Evolutionary conservation across 2,797 vertebrate genomes (phyloP).

Genomic region (Mormyrus proboscirostris): DNA sequence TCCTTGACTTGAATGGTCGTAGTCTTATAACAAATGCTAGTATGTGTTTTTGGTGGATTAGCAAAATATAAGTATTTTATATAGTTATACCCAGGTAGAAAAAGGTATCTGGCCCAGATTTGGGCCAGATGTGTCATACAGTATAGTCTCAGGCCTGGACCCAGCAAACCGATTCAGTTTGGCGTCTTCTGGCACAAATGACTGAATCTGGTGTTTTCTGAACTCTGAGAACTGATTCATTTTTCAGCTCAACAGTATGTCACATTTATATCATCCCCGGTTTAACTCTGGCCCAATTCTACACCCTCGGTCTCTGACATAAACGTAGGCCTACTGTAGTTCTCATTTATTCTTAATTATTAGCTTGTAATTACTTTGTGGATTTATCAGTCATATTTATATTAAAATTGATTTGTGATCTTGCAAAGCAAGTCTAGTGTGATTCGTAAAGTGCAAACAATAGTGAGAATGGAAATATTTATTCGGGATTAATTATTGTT

Average conservation of each 20-base stretch:
- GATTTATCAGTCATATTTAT: background rate
- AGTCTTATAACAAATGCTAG: background rate
- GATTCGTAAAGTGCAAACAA: background rate
- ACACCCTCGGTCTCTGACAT: background rate
- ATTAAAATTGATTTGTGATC: background rate
- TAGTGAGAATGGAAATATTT: background rate
- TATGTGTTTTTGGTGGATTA: background rate
- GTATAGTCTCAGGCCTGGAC: too few species aligned
- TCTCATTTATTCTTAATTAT: background rate
- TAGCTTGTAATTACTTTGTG: too few species aligned
- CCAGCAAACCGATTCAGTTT: too few species aligned
- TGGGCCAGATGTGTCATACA: too few species aligned
- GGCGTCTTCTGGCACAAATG: too few species aligned
- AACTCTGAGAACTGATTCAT: too few species aligned
- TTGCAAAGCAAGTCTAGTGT: background rate
- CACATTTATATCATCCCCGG: background rate
- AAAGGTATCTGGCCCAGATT: too few species aligned
- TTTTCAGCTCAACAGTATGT: background rate
- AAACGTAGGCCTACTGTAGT: too few species aligned
- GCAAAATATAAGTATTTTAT: background rate
- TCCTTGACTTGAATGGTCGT: background rate
- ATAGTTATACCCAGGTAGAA: too few species aligned
- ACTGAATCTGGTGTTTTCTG: too few species aligned
- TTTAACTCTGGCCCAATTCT: background rate
- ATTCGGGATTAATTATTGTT: background rate